Evolutionary conservation across 2,113 vertebrate genomes (phyloP).

Genomic region (Lepus americanus): DNA sequence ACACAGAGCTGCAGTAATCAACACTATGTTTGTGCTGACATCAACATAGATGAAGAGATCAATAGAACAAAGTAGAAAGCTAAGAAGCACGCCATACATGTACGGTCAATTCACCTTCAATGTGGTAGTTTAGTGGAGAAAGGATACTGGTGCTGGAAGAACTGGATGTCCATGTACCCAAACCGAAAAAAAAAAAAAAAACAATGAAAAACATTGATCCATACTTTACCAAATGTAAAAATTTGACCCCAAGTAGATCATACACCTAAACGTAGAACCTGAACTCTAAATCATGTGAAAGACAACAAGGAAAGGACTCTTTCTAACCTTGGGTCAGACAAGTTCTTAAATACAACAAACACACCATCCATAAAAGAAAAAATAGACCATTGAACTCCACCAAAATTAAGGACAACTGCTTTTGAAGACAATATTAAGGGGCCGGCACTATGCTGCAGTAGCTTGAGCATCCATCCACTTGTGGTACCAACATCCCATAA

Average conservation of each 20-base stretch:
- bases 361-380: not conserved
- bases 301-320: not conserved
- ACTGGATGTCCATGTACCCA: not conserved
- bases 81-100: not conserved
- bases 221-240: not conserved
- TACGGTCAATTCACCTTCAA: not conserved
- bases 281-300: not conserved
- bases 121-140: not conserved
- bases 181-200: not conserved
- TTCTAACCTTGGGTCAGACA: not conserved
- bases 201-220: not conserved
- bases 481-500: too few species aligned
- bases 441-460: too few species aligned
- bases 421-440: not conserved
- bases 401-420: not conserved
- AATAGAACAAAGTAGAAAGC: not conserved
- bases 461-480: too few species aligned
- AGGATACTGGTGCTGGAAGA: not conserved
- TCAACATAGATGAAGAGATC: not conserved
- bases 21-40: too few species aligned
- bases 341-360: not conserved
- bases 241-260: not conserved
- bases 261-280: not conserved
- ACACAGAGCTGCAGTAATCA: not conserved
- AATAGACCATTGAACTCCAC: not conserved